These are phyloP conservation scores for Peromyscus aztecus DNA, from an alignment of 2,797 vertebrate species.

Conservation along the genomic window DNA sequence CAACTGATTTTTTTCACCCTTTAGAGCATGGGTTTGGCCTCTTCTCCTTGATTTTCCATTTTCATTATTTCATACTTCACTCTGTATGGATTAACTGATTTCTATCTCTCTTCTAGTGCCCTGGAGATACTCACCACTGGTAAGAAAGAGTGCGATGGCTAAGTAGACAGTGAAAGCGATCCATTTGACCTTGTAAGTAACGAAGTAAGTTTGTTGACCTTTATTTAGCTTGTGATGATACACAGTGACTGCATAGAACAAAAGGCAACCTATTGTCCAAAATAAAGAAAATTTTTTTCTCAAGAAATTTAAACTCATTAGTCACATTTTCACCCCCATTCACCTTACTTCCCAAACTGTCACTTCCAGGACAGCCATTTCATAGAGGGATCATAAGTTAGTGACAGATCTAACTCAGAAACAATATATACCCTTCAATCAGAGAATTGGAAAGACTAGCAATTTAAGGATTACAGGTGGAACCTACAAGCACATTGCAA, in stretches of 20 bases:
- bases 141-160: background rate
- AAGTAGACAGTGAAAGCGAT: constrained; percentile 13
- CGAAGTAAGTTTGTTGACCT: background rate
- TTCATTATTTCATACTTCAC: background rate
- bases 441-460: background rate
- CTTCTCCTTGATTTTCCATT: background rate
- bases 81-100: background rate
- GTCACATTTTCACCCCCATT: background rate
- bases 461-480: background rate
- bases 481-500: background rate
- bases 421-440: background rate
- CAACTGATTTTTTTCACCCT: background rate
- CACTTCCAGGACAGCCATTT: background rate
- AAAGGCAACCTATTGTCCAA: constrained; percentile 64
- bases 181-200: constrained; percentile 29
- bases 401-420: background rate
- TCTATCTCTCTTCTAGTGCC: background rate
- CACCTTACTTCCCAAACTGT: background rate
- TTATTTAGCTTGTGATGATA: constrained; percentile 61
- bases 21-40: background rate
- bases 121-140: constrained; percentile 68
- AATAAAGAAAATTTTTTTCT: background rate
- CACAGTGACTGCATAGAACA: constrained; percentile 18
- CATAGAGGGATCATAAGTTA: background rate
- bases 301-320: background rate